These are phyloP conservation scores for Zingel zingel DNA, from an alignment of 2,113 vertebrate species.

Conservation along the genomic window DNA sequence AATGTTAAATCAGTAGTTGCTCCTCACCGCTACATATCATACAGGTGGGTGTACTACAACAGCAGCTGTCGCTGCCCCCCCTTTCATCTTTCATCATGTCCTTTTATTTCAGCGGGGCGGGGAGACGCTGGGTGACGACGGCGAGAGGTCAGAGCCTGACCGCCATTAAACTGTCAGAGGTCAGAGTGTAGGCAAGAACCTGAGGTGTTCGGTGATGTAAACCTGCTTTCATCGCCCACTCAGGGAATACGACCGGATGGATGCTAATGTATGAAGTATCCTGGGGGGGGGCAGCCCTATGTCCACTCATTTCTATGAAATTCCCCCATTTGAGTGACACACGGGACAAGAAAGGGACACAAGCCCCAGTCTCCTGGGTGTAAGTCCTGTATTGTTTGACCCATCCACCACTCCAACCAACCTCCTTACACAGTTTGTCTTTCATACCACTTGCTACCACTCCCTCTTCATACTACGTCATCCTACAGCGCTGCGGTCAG, in stretches of 20 bases:
- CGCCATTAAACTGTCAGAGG: slow-evolving; percentile 69
- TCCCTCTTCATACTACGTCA: too few species aligned
- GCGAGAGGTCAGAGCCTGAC: slow-evolving; percentile 62
- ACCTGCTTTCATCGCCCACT: slow-evolving; percentile 28
- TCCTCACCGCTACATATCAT: neutral
- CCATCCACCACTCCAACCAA: too few species aligned
- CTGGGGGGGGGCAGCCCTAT: too few species aligned
- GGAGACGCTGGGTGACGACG: slow-evolving; percentile 65
- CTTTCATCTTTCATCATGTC: slow-evolving; percentile 59
- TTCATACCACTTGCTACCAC: too few species aligned
- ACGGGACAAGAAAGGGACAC: too few species aligned
- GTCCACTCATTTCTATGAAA: too few species aligned
- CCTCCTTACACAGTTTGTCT: too few species aligned
- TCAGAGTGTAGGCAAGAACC: slow-evolving; percentile 44
- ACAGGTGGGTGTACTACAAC: slow-evolving; percentile 44
- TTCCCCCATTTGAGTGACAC: too few species aligned
- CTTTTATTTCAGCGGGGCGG: slow-evolving; percentile 54
- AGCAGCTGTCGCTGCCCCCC: slow-evolving; percentile 31
- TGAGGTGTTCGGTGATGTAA: slow-evolving; percentile 36
- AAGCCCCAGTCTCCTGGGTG: too few species aligned
- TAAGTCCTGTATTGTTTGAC: too few species aligned
- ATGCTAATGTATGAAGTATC: neutral
- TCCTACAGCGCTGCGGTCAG: too few species aligned
- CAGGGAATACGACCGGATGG: neutral
- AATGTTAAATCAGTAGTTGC: neutral